Evolutionary conservation across 2,797 vertebrate species (phyloP).

Genomic region (Chromis chromis): DNA sequence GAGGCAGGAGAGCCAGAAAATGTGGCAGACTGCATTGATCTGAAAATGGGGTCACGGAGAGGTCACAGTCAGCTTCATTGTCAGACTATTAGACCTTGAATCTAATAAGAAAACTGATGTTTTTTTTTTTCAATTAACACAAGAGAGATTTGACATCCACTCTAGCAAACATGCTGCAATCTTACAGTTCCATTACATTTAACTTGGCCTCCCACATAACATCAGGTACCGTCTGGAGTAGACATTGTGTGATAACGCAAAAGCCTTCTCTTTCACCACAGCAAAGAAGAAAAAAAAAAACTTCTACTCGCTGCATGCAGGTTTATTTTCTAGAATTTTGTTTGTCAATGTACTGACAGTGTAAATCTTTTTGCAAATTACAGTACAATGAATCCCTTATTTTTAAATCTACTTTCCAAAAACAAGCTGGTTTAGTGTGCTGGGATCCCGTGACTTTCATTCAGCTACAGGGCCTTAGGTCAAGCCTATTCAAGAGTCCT

Average conservation of each 20-base stretch:
- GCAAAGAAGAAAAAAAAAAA: constrained; percentile 19
- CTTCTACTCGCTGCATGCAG: not conserved
- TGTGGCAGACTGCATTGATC: constrained; percentile 12
- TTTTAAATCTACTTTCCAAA: constrained; percentile 6
- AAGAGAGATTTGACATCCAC: not conserved
- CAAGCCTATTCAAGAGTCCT: constrained; percentile 31
- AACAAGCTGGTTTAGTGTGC: not conserved
- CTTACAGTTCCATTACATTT: constrained; percentile 59
- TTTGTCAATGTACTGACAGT: not conserved
- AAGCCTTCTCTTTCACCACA: constrained; percentile 14
- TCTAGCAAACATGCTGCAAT: not conserved
- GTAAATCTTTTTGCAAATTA: constrained; percentile 10
- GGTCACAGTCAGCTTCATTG: constrained; percentile 23
- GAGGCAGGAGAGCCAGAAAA: constrained; percentile 7
- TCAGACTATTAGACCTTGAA: constrained; percentile 2
- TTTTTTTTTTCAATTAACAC: constrained; percentile 13
- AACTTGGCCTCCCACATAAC: constrained; percentile 35
- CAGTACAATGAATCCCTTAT: not conserved
- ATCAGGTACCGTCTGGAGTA: not conserved
- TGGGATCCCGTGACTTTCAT: constrained; percentile 3
- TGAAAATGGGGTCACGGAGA: constrained; percentile 19
- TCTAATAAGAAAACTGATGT: constrained; percentile 22
- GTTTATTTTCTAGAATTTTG: not conserved
- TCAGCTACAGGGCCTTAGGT: constrained; percentile 34
- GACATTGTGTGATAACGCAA: constrained; percentile 9